phyloP scores from a whole-genome alignment of 2,113 vertebrate genomes.

The human region GRCh38 chr9:13597001-13597500 shows the following conservation, averaged over 20 bases:
- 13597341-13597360: constrained; percentile 2
- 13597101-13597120: constrained; percentile 74
- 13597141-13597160: constrained; percentile 65
- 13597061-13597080: constrained; percentile 77
- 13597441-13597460: background rate
- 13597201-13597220: constrained; percentile 79
- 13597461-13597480: background rate
- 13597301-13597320: constrained; percentile 50
- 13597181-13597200: constrained; percentile 78
- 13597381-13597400: constrained; percentile 38
- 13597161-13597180: constrained; percentile 77
- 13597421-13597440: background rate
- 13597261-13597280: constrained; percentile 68
- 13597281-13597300: constrained; percentile 70
- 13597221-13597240: constrained; percentile 68
- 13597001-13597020: constrained; percentile 66
- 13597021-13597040: constrained; percentile 70
- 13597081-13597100: constrained; percentile 77
- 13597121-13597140: constrained; percentile 77
- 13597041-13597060: constrained; percentile 77
- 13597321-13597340: constrained; percentile 12
- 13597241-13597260: constrained; percentile 72
- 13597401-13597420: background rate
- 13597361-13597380: constrained; percentile 32
- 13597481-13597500: background rate